Evolutionary conservation across 2,797 vertebrate species (phyloP).

Genomic region (Brachyrhaphis roseni): DNA sequence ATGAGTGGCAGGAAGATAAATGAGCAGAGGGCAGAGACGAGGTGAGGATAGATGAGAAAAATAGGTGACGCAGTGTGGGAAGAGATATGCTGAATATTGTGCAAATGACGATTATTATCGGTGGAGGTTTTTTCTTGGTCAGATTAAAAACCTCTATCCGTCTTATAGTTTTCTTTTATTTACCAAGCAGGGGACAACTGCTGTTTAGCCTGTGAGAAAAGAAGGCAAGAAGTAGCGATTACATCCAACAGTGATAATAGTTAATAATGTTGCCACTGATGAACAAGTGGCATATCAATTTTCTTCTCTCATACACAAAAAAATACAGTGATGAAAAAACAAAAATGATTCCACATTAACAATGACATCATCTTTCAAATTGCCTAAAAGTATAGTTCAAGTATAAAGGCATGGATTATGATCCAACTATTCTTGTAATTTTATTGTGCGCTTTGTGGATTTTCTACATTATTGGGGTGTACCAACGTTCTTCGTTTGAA

Average conservation of each 20-base stretch:
- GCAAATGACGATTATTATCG: neutral
- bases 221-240: neutral
- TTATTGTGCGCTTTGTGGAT: neutral
- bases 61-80: neutral
- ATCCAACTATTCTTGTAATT: neutral
- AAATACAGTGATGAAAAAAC: neutral
- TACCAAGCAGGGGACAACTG: neutral
- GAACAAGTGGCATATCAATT: neutral
- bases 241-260: neutral
- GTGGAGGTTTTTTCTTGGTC: neutral
- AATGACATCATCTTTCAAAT: neutral
- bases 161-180: neutral
- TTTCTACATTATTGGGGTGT: neutral
- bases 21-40: constrained; percentile 32
- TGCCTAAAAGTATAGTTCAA: neutral
- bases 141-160: constrained; percentile 1
- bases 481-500: neutral
- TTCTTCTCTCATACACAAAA: neutral
- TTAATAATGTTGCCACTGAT: neutral
- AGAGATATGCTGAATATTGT: constrained; percentile 8
- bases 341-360: neutral
- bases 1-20: constrained; percentile 47
- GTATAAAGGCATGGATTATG: neutral
- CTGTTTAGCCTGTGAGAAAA: constrained; percentile 2
- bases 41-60: constrained; percentile 16